Evolutionary conservation across 2,113 vertebrate species (phyloP).

Genomic region (Scytalopus superciliaris): DNA sequence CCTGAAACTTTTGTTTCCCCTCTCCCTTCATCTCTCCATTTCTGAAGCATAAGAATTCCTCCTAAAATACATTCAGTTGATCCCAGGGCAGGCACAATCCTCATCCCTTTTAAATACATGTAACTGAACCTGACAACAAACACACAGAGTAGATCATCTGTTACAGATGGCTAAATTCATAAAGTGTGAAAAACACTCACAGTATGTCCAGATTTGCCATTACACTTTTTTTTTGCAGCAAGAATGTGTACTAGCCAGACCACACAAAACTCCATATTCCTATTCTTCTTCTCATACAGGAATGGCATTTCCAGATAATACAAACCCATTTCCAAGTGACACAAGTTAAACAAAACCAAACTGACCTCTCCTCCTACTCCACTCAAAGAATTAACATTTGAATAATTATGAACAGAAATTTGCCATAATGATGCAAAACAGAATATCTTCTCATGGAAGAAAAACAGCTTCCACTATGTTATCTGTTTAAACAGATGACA

Average conservation of each 20-base stretch:
- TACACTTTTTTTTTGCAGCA: background rate
- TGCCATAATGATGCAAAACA: background rate
- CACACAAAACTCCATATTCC: background rate
- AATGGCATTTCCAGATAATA: background rate
- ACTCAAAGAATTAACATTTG: background rate
- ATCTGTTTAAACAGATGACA: background rate
- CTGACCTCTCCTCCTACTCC: background rate
- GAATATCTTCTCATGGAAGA: background rate
- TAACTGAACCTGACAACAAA: conserved; percentile 18
- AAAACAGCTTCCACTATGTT: background rate
- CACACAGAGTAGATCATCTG: conserved; percentile 21
- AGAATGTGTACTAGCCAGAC: conserved; percentile 17
- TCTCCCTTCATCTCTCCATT: background rate
- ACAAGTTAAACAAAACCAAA: background rate
- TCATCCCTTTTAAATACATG: background rate
- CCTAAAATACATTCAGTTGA: background rate
- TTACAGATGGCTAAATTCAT: conserved; percentile 41
- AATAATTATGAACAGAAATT: background rate
- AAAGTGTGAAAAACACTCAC: conserved; percentile 51
- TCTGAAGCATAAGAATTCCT: background rate
- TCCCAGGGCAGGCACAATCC: background rate
- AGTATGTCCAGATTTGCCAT: conserved; percentile 47
- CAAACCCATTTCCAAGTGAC: background rate
- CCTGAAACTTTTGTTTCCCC: background rate
- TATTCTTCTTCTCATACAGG: background rate